Evolutionary conservation across 2,797 vertebrate species (phyloP).

Genomic region (Tachyglossus aculeatus): DNA sequence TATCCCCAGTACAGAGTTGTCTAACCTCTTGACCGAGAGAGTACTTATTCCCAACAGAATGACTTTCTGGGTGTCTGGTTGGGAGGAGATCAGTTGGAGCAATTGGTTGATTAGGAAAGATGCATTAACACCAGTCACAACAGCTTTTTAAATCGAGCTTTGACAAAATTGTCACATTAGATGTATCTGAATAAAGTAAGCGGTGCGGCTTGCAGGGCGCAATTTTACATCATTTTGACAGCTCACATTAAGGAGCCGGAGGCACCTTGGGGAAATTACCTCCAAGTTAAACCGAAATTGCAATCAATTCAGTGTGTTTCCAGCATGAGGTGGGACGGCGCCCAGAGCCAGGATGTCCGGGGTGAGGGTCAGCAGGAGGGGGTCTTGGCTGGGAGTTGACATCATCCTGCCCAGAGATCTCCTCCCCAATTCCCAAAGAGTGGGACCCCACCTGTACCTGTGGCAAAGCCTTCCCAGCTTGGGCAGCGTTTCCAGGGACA

Average conservation of each 20-base stretch:
- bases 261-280: constrained; percentile 67
- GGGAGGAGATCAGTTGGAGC: not conserved
- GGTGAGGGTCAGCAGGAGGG: not conserved
- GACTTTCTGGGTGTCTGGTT: not conserved
- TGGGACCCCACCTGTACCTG: too few species aligned
- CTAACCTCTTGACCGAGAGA: too few species aligned
- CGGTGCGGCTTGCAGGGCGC: constrained; percentile 38
- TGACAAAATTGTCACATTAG: constrained; percentile 73
- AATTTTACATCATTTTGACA: constrained; percentile 73
- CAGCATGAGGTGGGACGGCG: too few species aligned
- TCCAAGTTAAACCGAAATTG: constrained; percentile 40
- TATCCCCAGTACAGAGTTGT: not conserved
- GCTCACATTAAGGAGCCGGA: constrained; percentile 61
- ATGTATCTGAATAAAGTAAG: constrained; percentile 66
- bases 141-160: constrained; percentile 65
- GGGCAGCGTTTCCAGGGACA: too few species aligned
- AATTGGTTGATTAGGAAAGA: constrained; percentile 52
- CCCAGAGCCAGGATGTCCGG: not conserved
- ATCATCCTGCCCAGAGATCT: too few species aligned
- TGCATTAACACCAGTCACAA: constrained; percentile 68
- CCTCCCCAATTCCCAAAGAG: too few species aligned
- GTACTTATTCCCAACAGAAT: not conserved
- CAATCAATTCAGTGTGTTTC: not conserved
- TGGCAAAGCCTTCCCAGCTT: too few species aligned
- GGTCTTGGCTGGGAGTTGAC: not conserved